Conservation (phyloP, 1,140 invertebrate genomes). For the Drosophila micromelanica region DNA sequence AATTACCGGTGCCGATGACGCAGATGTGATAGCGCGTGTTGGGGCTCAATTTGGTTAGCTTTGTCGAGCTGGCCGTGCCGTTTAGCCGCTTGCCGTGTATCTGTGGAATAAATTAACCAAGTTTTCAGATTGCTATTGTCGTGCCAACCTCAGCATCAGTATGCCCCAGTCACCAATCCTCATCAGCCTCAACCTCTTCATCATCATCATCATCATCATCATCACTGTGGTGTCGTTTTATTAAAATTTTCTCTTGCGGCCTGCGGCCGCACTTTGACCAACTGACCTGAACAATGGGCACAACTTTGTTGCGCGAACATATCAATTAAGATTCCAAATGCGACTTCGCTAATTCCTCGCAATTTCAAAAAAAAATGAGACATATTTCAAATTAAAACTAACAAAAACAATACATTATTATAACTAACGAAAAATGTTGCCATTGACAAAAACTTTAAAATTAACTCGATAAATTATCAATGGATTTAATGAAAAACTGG, state of each 20-base stretch:
- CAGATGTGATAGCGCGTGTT: slow-evolving; percentile 93
- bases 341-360: neutral
- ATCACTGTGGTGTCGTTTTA: slow-evolving; percentile 26
- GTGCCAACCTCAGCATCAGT: slow-evolving; percentile 20
- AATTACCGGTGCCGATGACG: slow-evolving; percentile 91
- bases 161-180: slow-evolving; percentile 1
- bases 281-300: slow-evolving; percentile 14
- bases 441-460: too few species aligned
- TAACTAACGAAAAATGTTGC: too few species aligned
- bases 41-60: slow-evolving; percentile 89
- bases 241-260: slow-evolving; percentile 29
- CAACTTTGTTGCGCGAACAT: neutral
- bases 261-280: slow-evolving; percentile 29
- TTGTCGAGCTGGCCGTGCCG: slow-evolving; percentile 88
- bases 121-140: slow-evolving; percentile 54
- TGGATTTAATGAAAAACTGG: too few species aligned
- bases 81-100: slow-evolving; percentile 89
- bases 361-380: too few species aligned
- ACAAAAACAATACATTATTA: too few species aligned
- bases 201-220: slow-evolving; percentile 1
- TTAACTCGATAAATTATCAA: too few species aligned
- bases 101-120: slow-evolving; percentile 85
- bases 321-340: neutral
- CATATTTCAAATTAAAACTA: too few species aligned
- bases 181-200: neutral